phyloP scores from a whole-genome alignment of 1,140 invertebrate genomes.

The Antheraea pernyi region DNA sequence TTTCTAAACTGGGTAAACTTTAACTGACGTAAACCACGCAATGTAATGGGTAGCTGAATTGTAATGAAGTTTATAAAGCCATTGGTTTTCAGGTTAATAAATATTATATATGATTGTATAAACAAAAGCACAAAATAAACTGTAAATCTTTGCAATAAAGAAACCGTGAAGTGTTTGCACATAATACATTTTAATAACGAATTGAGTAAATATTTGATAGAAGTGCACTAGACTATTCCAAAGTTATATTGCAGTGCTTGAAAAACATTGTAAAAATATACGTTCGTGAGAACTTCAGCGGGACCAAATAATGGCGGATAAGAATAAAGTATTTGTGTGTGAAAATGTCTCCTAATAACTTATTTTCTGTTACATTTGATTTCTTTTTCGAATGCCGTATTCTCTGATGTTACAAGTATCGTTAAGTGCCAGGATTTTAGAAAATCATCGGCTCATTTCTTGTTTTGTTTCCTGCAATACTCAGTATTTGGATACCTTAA shows the following conservation, averaged over 20 bases:
- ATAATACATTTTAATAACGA: not conserved
- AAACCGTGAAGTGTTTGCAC: not conserved
- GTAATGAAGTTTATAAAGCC: conserved; percentile 3
- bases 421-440: conserved; percentile 6
- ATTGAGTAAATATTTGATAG: not conserved
- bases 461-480: conserved; percentile 6
- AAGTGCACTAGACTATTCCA: not conserved
- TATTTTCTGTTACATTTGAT: not conserved
- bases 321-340: not conserved
- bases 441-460: conserved; percentile 4
- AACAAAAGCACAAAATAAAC: not conserved
- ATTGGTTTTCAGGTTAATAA: not conserved
- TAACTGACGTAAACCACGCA: not conserved
- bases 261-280: not conserved
- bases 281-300: not conserved
- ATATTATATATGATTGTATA: not conserved
- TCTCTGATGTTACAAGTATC: conserved; percentile 7
- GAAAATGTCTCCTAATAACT: not conserved
- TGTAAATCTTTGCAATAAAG: not conserved
- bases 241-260: not conserved
- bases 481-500: not conserved
- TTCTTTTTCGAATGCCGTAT: not conserved
- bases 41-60: not conserved
- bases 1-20: conserved; percentile 1
- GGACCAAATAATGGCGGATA: not conserved